Percentiles rank a stretch among this genome's conserved stretches.
phyloP scores from a whole-genome alignment of 2,888 invertebrate genomes.

The Plebejus anna region DNA sequence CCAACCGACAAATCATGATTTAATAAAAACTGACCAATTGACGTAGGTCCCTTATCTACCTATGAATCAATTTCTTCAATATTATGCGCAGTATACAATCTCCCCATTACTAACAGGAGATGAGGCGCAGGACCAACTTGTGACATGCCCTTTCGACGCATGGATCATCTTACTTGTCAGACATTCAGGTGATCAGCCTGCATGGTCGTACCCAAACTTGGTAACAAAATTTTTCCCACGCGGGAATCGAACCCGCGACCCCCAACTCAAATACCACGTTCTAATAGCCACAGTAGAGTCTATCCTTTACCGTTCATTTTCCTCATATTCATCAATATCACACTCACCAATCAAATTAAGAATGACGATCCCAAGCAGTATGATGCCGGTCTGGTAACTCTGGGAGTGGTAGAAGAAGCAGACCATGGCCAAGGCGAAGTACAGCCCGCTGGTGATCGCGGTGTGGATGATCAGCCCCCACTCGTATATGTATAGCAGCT shows the following conservation, averaged over 20 bases:
- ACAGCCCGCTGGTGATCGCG: constrained; percentile 44
- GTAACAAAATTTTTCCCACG: not conserved
- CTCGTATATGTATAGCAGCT: constrained; percentile 58
- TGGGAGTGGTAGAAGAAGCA: constrained; percentile 58
- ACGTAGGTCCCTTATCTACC: too few relatives aligned
- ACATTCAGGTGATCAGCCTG: too few relatives aligned
- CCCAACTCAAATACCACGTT: too few relatives aligned
- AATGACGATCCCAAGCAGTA: constrained; percentile 47
- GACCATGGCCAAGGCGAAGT: constrained; percentile 47
- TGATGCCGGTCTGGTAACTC: constrained; percentile 48
- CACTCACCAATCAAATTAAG: constrained; percentile 49
- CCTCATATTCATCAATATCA: not conserved
- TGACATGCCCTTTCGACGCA: too few relatives aligned
- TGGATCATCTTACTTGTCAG: too few relatives aligned
- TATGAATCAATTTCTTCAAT: too few relatives aligned
- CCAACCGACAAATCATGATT: too few relatives aligned
- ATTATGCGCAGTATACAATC: too few relatives aligned
- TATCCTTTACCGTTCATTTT: not conserved
- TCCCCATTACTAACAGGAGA: too few relatives aligned
- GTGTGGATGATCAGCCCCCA: constrained; percentile 55
- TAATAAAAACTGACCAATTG: too few relatives aligned
- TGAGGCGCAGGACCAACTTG: too few relatives aligned
- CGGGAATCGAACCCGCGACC: not conserved
- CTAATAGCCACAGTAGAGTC: not conserved
- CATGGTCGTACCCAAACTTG: not conserved